Conservation (phyloP, 2,113 vertebrate genomes). For the Mystacornis crossleyi region DNA sequence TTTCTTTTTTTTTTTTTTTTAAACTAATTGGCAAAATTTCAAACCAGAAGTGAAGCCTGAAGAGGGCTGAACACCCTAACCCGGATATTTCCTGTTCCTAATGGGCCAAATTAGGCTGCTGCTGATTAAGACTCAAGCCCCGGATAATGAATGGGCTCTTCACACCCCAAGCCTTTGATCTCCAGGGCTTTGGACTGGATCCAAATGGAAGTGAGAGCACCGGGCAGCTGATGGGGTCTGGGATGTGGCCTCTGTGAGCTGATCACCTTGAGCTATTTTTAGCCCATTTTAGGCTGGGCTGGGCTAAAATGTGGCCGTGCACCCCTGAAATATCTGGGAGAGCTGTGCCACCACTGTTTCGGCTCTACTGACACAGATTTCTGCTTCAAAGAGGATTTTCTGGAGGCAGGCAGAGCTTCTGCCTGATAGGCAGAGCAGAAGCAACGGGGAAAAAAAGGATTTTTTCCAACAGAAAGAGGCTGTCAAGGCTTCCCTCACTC, state of each 20-base stretch:
- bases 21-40: not conserved
- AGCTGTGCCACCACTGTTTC: not conserved
- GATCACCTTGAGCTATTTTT: not conserved
- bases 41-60: not conserved
- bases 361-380: not conserved
- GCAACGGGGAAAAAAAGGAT: accelerated
- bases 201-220: not conserved
- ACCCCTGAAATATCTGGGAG: not conserved
- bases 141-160: not conserved
- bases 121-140: not conserved
- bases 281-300: not conserved
- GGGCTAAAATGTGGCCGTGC: not conserved
- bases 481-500: not conserved
- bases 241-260: no score
- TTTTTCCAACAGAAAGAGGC: not conserved
- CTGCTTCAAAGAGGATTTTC: not conserved
- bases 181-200: not conserved
- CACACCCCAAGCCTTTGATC: not conserved
- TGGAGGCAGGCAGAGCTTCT: not conserved
- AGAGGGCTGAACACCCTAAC: not conserved
- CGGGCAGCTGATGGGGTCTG: not conserved
- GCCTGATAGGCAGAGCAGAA: not conserved
- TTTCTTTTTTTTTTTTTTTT: not conserved
- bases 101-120: not conserved
- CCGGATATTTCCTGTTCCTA: not conserved